Evolutionary conservation across 2,113 vertebrate genomes (phyloP), one percentile per base, ranked within the genome.

Genomic region (Andinoacara biseriatus): DNA sequence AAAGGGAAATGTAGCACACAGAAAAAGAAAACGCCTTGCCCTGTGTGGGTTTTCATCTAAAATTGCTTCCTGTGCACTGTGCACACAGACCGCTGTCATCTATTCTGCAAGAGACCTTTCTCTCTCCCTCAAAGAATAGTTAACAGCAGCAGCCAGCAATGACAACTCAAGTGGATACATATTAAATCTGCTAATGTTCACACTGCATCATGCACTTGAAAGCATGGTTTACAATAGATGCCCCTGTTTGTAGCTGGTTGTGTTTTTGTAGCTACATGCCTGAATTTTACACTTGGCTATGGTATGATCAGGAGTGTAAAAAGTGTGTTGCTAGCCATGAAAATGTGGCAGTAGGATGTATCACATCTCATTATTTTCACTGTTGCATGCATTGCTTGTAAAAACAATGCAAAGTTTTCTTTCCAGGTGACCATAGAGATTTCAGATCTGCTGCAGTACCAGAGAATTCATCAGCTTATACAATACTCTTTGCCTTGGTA

Each of bases 1-100:
- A 94, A 87, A 93, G 81, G 72, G 61, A 92, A 90, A 87, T 88
- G 90, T 86, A 91, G 88, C 75, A 15, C 76, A 62, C 35, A 78
- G 82, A 88, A 69, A 85, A 87, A 88, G 58, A 90, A 90, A 91
- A 88, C 78, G 46, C 77, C 74, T 72, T 74, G 86, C 77, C 86
- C 81, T 89, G 75, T 77, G 87, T 84, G 88, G 77, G 80, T 90
- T 93, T 91, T 87, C 81, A 85, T 84, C 82, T 89, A 82, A 90
- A 91, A 91, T 89, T 81, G 88, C 76, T 91, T 90, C 72, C 67
- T 56, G 83, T 87, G 80, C 86, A 85, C 82, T 77, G 72, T 87
- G 60, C 81, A 84, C 81, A 77, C 78, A 49, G 59, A 85, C 80
- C 33, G 54, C 81, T 84, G 76, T 84, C 82, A 89, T 82, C 77